A percentile compares a stretch with the other conserved stretches of the same genome.
Evolutionary conservation across 2,797 vertebrate species (phyloP).

Genomic region (Falco naumanni): DNA sequence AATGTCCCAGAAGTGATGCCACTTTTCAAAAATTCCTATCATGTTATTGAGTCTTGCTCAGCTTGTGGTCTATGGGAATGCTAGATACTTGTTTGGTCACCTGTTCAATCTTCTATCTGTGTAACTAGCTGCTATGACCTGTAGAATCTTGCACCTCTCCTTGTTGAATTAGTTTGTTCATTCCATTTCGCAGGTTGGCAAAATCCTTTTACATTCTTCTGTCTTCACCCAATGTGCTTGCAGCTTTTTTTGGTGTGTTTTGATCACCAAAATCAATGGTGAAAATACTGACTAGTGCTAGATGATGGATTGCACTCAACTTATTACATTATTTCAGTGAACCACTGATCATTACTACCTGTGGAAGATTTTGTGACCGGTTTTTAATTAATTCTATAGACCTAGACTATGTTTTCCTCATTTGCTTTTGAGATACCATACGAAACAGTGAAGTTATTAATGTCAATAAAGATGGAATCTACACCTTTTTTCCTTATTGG

Average conservation of each 20-base stretch:
- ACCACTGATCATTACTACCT: background rate
- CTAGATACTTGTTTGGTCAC: background rate
- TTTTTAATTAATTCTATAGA: slow-evolving; percentile 7
- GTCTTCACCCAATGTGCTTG: background rate
- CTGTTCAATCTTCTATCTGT: background rate
- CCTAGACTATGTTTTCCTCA: background rate
- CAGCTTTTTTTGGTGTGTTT: background rate
- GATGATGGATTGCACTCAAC: background rate
- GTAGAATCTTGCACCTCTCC: background rate
- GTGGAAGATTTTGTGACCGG: background rate
- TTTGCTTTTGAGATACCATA: background rate
- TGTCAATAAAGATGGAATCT: background rate
- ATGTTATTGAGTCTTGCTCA: background rate
- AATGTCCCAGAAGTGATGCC: background rate
- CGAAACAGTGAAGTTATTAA: background rate
- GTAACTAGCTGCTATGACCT: background rate
- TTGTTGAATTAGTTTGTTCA: background rate
- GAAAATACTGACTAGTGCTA: background rate
- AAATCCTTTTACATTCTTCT: background rate
- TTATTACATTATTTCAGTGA: background rate
- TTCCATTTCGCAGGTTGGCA: background rate
- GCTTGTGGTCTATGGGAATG: background rate
- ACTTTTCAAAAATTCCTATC: background rate
- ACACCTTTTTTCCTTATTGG: background rate
- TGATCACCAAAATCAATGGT: background rate